Percentiles rank a stretch among this genome's conserved stretches.
Conservation (phyloP, 2,113 vertebrate genomes). For the Pao palembangensis region DNA sequence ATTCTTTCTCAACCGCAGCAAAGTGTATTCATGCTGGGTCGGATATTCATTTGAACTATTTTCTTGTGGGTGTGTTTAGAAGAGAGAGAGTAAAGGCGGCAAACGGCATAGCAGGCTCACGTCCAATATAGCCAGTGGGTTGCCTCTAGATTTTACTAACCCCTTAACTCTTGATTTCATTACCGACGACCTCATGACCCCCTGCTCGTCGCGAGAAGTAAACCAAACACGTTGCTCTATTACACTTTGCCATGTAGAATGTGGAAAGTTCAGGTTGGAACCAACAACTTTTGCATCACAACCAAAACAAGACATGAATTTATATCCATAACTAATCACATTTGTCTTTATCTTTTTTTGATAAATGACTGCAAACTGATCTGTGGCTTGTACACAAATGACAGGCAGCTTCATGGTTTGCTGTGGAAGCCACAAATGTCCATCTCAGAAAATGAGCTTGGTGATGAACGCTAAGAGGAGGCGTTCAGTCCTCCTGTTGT, state of each 20-base stretch:
- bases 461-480: slow-evolving; percentile 33
- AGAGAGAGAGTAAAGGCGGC: neutral
- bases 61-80: slow-evolving; percentile 11
- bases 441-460: slow-evolving; percentile 19
- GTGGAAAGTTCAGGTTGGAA: no score
- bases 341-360: no score
- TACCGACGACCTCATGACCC: no score
- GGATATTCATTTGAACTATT: slow-evolving; percentile 35
- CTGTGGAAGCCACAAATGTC: neutral
- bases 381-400: neutral
- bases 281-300: no score
- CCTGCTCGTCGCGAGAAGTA: no score
- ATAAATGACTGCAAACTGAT: no score
- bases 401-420: neutral
- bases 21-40: slow-evolving; percentile 35
- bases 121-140: no score
- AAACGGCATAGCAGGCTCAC: neutral
- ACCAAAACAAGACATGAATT: no score
- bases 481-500: slow-evolving; percentile 59
- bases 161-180: slow-evolving; percentile 3
- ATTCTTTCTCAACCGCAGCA: slow-evolving; percentile 19
- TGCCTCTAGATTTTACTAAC: neutral
- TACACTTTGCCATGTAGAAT: no score
- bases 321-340: no score
- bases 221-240: no score